Evolutionary conservation across 2,797 vertebrate genomes (phyloP).

Genomic region (Myotis daubentonii): DNA sequence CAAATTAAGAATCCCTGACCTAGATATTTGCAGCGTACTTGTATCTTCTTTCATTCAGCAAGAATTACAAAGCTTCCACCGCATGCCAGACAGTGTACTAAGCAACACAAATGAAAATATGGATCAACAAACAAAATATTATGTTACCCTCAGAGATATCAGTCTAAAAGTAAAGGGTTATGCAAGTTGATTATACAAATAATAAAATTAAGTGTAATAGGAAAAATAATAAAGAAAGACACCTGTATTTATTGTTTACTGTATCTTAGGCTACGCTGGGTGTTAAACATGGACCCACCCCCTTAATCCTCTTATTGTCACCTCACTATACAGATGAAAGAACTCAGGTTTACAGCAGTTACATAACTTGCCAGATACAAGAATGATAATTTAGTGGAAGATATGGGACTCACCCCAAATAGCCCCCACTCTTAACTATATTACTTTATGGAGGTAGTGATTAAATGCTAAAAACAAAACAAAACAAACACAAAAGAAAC

Average conservation of each 20-base stretch:
- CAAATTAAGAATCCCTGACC: slow-evolving; percentile 43
- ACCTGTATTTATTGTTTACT: background rate
- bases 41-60: background rate
- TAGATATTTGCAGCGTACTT: background rate
- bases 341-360: background rate
- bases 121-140: background rate
- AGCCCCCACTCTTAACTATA: background rate
- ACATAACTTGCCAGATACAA: background rate
- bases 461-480: background rate
- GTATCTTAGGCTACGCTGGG: background rate
- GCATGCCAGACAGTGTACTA: background rate
- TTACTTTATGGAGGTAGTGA: background rate
- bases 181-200: background rate
- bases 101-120: background rate
- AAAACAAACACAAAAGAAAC: background rate
- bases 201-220: background rate
- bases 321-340: background rate
- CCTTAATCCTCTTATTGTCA: background rate
- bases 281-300: background rate
- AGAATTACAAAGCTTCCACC: background rate
- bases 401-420: background rate
- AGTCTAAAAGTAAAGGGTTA: background rate
- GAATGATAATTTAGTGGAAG: background rate
- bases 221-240: background rate
- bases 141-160: background rate